Percentiles rank a stretch among this genome's conserved stretches.
Evolutionary conservation across 2,888 invertebrate genomes (phyloP).

Genomic region (Orthosia cruda): DNA sequence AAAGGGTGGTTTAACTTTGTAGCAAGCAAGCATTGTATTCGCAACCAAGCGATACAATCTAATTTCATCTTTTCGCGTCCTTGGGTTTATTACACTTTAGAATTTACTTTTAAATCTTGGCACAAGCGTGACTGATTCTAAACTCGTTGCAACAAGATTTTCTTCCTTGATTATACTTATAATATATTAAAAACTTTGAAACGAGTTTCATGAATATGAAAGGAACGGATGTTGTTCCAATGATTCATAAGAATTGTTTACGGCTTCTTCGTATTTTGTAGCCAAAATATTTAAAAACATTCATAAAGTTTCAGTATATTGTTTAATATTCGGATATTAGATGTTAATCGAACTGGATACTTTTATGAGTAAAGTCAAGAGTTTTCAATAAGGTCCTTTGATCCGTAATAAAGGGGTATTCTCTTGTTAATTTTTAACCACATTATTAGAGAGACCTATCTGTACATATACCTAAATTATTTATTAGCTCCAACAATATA

Average conservation of each 20-base stretch:
- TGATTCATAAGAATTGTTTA: constrained; percentile 41
- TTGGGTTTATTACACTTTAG: constrained; percentile 43
- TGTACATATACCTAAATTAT: neutral
- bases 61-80: constrained; percentile 13
- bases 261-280: constrained; percentile 10
- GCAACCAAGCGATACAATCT: constrained; percentile 23
- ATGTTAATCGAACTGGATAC: neutral
- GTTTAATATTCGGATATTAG: constrained; percentile 25
- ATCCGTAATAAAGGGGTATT: neutral
- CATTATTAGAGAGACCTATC: neutral
- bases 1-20: neutral
- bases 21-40: constrained; percentile 32
- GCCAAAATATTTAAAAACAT: constrained; percentile 40
- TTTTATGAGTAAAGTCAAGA: neutral
- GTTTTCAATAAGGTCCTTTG: neutral
- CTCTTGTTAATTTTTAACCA: neutral
- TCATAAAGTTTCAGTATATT: constrained; percentile 35
- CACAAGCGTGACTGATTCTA: constrained; percentile 56
- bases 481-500: neutral
- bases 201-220: constrained; percentile 41
- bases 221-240: constrained; percentile 32
- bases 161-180: constrained; percentile 47
- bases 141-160: constrained; percentile 65
- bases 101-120: constrained; percentile 61
- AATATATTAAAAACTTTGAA: constrained; percentile 33